Evolutionary conservation across 2,797 vertebrate genomes (phyloP).

Genomic region (Macroramphosus scolopax): DNA sequence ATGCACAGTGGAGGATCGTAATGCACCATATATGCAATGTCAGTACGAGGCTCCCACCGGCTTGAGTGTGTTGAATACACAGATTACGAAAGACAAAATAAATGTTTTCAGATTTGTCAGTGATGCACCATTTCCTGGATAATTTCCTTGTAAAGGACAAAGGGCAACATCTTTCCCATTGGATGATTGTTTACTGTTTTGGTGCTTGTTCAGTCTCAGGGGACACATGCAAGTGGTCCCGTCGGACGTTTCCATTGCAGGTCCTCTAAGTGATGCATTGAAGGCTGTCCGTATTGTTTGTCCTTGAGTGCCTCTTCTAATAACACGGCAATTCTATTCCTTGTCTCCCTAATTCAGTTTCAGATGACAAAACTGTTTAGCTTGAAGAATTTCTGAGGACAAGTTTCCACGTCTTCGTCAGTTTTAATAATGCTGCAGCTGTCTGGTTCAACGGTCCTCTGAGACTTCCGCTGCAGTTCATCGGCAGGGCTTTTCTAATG

Average conservation of each 20-base stretch:
- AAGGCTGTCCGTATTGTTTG: conserved; percentile 21
- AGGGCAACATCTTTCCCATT: conserved; percentile 3
- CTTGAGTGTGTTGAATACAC: too few relatives aligned
- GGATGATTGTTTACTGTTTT: conserved; percentile 6
- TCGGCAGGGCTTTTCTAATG: conserved; percentile 15
- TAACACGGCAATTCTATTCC: conserved; percentile 12
- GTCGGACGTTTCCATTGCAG: conserved; percentile 23
- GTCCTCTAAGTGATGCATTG: conserved; percentile 4
- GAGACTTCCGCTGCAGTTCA: conserved; percentile 18
- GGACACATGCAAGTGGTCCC: conserved; percentile 6
- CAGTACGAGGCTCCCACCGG: too few relatives aligned
- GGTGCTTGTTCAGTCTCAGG: conserved; percentile 11
- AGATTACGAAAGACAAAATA: too few relatives aligned
- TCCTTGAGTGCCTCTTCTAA: conserved; percentile 4
- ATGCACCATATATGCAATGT: background rate
- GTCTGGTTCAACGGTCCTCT: conserved; percentile 14
- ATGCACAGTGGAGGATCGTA: background rate
- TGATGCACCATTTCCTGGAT: conserved; percentile 9
- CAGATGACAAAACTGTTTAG: conserved; percentile 32
- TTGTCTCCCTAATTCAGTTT: conserved; percentile 14
- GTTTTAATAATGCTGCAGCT: conserved; percentile 27
- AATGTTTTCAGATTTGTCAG: background rate
- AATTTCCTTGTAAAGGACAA: conserved; percentile 32
- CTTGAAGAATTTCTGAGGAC: conserved; percentile 1
- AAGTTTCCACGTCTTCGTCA: conserved; percentile 14